Conservation (phyloP, 2,113 vertebrate species). For the Bothrops jararaca region DNA sequence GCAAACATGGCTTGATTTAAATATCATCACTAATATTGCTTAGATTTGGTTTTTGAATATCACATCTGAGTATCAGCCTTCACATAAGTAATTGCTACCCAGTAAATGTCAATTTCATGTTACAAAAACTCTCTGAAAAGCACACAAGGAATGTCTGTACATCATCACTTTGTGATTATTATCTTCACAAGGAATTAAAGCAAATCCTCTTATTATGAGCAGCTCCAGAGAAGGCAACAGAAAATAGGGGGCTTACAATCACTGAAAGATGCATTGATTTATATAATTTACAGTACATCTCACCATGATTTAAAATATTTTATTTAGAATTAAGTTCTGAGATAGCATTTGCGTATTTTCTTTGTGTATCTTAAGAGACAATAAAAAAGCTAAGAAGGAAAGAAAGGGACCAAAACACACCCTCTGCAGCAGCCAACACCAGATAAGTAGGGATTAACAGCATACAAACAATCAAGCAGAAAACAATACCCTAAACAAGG, state of each 20-base stretch:
- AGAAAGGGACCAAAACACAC: background rate
- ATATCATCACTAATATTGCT: background rate
- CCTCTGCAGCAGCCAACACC: background rate
- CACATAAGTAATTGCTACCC: no score
- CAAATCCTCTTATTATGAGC: constrained; percentile 14
- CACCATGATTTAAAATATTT: background rate
- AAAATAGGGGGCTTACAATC: accelerated
- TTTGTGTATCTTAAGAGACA: background rate
- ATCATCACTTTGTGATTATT: constrained; percentile 58
- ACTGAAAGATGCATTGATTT: background rate
- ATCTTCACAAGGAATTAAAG: constrained; percentile 38
- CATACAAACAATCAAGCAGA: background rate
- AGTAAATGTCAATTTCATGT: background rate
- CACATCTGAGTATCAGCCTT: background rate
- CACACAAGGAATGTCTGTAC: constrained; percentile 33
- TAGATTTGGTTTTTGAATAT: background rate
- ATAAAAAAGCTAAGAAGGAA: background rate
- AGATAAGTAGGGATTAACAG: background rate
- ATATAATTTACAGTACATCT: background rate
- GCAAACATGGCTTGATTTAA: background rate
- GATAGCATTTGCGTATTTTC: background rate
- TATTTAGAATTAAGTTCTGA: background rate
- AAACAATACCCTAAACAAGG: background rate
- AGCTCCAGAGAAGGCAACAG: constrained; percentile 19
- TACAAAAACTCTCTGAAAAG: constrained; percentile 44